phyloP scores from a whole-genome alignment of 2,113 vertebrate genomes.

The Aleadryas rufinucha region DNA sequence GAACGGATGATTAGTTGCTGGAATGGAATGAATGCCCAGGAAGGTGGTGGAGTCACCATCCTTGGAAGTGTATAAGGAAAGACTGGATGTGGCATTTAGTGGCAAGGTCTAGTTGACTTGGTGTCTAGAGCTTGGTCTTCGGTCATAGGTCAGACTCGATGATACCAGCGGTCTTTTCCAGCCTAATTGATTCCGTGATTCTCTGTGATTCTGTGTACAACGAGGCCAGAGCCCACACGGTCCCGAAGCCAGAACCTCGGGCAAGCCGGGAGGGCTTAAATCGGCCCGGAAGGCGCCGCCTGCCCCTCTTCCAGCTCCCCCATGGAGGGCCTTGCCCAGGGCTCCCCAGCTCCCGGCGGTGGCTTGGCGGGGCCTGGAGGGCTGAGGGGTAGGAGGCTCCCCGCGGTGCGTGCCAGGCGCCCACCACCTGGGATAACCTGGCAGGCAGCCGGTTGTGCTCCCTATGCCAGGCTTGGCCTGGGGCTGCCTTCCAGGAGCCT shows the following conservation, averaged over 20 bases:
- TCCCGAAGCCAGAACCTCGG: too few species aligned
- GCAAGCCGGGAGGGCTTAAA: neutral
- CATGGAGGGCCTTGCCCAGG: accelerated
- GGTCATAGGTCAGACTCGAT: neutral
- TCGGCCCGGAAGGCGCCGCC: accelerated
- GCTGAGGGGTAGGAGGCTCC: neutral
- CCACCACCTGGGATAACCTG: accelerated
- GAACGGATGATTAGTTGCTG: neutral
- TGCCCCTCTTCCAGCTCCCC: neutral
- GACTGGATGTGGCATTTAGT: neutral
- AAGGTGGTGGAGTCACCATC: neutral
- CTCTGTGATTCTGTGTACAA: neutral
- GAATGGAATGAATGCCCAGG: neutral
- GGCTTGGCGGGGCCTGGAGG: neutral
- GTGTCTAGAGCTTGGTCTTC: too few species aligned
- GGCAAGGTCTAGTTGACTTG: neutral
- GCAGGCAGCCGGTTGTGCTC: neutral
- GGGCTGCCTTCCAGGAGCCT: neutral
- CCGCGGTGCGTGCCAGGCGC: accelerated
- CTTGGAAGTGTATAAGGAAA: neutral
- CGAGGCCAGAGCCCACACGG: neutral
- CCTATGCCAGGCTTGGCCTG: neutral
- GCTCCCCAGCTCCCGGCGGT: neutral
- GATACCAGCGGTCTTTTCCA: neutral
- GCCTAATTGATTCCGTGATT: neutral